Evolutionary conservation across 1,140 invertebrate genomes (phyloP), one percentile per base, ranked within the genome.

Genomic region (Halotydeus destructor): DNA sequence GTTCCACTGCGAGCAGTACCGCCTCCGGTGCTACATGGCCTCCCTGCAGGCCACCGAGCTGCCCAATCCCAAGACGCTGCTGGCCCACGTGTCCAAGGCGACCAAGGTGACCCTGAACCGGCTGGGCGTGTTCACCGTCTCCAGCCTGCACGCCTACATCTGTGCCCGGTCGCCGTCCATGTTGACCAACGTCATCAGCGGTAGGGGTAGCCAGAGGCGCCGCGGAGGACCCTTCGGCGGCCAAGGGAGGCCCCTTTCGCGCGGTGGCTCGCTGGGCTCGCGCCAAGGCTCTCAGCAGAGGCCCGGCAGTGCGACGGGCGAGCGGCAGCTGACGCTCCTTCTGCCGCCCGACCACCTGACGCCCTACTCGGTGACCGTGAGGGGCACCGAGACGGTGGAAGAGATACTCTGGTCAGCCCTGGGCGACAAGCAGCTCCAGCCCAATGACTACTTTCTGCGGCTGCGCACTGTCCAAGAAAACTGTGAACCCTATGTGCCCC

Each of bases 111-210:
- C 80, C 22, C 65, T 97, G 50, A 91, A 91, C 63, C 82, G 85
- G 55, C 65, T 94, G 50, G 88, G 88, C 34, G 85, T 94, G 38
- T 94, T 96, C 67, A 94, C 86, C 16, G 88, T 94, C 32, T 93
- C 85, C 30, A 91, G 85, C 35, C 91, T 96, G 67, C 88, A 97
- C 59, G 88, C 88, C 47, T 88, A 91, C 60, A 89, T 94, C 44
- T 93, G 86, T 58, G 85, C 88, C 22, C 71, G 89, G 38, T 85
- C 81, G 57, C 83, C 83, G 21, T 88, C 82, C 36, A 63, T 88
- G 49, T 69, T 91, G 33, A 88, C 86, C 64, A 89, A 88, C 65
- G 64, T 91, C 50, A 66, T 89, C 38, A 82, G 83, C 19, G 83
- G 82, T 37, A 69, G 84, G 42, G 83, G 82, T 5, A 80, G 80